Conservation (phyloP, 2,888 invertebrate species). For the Euplexia lucipara region DNA sequence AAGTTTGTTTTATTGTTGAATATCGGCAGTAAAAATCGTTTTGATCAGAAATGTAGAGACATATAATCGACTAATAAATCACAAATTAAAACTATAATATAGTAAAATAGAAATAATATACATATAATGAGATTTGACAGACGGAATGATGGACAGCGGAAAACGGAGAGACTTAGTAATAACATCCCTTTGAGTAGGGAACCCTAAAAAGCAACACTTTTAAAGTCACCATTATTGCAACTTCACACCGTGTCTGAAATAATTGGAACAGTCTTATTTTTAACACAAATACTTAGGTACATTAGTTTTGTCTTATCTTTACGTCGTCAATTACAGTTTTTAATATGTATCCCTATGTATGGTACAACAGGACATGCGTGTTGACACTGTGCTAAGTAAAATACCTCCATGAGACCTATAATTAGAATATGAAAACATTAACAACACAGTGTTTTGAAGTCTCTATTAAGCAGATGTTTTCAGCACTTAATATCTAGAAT, state of each 20-base stretch:
- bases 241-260: conserved; percentile 42
- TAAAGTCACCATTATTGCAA: conserved; percentile 41
- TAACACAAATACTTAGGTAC: conserved; percentile 33
- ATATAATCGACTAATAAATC: too few species aligned
- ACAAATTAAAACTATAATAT: too few species aligned
- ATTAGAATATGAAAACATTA: conserved; percentile 33
- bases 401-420: background rate
- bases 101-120: too few species aligned
- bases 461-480: conserved; percentile 18
- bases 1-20: too few species aligned
- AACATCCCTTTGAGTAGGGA: too few species aligned
- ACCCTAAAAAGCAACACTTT: too few species aligned
- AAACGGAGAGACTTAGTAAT: too few species aligned
- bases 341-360: background rate
- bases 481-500: background rate
- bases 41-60: too few species aligned
- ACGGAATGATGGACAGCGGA: too few species aligned
- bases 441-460: conserved; percentile 1
- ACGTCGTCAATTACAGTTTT: conserved; percentile 22
- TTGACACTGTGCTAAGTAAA: background rate
- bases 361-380: conserved; percentile 14
- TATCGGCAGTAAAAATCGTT: too few species aligned
- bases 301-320: conserved; percentile 32
- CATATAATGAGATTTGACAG: too few species aligned
- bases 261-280: conserved; percentile 42